Conservation (phyloP, 2,113 vertebrate species). For the Fulmarus glacialis region DNA sequence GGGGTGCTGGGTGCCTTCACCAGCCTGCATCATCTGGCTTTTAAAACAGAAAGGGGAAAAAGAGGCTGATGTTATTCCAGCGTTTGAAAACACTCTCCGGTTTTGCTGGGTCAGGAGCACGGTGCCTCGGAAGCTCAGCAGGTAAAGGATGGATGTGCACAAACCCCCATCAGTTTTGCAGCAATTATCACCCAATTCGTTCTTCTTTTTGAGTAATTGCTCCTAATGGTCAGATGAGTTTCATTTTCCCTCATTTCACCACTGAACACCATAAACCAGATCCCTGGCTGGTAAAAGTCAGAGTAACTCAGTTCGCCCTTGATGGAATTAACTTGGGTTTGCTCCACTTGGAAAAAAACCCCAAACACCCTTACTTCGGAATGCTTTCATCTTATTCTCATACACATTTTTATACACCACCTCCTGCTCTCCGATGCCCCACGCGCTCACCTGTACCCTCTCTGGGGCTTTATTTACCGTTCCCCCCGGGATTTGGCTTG, state of each 20-base stretch:
- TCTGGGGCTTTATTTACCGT: background rate
- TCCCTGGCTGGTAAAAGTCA: background rate
- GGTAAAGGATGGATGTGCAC: background rate
- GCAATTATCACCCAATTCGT: background rate
- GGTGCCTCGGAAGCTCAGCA: background rate
- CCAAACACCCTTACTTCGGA: background rate
- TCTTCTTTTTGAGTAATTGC: background rate
- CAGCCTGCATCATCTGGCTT: background rate
- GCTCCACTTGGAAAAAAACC: background rate
- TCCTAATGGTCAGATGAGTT: background rate
- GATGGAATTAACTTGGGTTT: background rate
- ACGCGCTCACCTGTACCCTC: rapidly evolving
- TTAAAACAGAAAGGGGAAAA: background rate
- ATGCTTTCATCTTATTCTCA: background rate
- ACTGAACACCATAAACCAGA: background rate
- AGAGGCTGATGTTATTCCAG: background rate
- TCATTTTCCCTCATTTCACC: background rate
- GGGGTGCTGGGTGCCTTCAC: background rate
- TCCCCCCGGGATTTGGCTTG: background rate
- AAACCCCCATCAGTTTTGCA: background rate
- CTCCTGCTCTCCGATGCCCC: background rate
- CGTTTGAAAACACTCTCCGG: rapidly evolving
- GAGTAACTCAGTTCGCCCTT: background rate
- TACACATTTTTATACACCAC: background rate
- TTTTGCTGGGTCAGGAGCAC: background rate